Evolutionary conservation across 1,140 invertebrate genomes (phyloP).

Genomic region (Melanaphis sacchari): DNA sequence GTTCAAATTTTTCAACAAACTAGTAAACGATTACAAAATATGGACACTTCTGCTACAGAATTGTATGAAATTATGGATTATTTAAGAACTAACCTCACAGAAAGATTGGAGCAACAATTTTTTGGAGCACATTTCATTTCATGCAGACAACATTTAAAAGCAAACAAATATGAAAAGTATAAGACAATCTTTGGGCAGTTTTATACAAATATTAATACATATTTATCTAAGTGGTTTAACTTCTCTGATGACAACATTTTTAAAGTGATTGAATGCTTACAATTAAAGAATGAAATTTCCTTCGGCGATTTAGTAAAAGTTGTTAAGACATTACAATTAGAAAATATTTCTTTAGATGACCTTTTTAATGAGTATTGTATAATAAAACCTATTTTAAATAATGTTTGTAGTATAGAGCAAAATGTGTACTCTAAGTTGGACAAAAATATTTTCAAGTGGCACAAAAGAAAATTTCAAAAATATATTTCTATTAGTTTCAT

Average conservation of each 20-base stretch:
- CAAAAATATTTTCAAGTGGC: constrained; percentile 30
- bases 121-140: constrained; percentile 14
- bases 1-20: constrained; percentile 20
- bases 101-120: constrained; percentile 25
- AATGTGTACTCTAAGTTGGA: constrained; percentile 24
- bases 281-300: constrained; percentile 6
- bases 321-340: constrained; percentile 5
- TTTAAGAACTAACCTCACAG: constrained; percentile 16
- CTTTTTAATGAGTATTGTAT: constrained; percentile 30
- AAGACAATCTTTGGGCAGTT: not conserved
- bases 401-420: not conserved
- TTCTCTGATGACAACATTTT: not conserved
- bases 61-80: constrained; percentile 17
- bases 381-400: constrained; percentile 29
- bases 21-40: constrained; percentile 14
- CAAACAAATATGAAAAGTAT: constrained; percentile 6
- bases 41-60: constrained; percentile 17
- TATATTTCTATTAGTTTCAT: not conserved
- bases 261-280: constrained; percentile 26
- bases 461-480: constrained; percentile 19
- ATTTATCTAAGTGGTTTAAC: constrained; percentile 1
- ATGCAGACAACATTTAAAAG: not conserved
- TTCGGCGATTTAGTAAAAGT: not conserved
- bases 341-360: constrained; percentile 18
- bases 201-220: not conserved